These are phyloP conservation scores for Micromesistius poutassou DNA, from an alignment of 2,797 vertebrate genomes.

Conservation along the genomic window DNA sequence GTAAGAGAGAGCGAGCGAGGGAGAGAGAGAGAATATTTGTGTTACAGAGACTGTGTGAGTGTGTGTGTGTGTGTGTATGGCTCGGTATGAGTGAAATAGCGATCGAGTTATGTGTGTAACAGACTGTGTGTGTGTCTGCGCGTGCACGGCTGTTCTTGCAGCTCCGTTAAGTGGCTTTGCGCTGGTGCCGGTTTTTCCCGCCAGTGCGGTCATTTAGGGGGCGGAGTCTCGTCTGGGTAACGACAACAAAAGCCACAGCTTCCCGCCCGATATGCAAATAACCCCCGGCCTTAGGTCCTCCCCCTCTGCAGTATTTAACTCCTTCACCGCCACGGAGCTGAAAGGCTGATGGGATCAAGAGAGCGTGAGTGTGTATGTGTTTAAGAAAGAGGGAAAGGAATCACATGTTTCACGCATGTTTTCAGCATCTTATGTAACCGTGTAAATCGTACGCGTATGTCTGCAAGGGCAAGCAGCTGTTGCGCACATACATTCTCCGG, in stretches of 20 bases:
- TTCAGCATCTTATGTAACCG: constrained; percentile 41
- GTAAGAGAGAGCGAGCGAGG: too few species aligned
- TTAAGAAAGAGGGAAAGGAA: not conserved
- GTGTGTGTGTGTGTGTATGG: constrained; percentile 17
- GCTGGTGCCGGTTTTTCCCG: constrained; percentile 67
- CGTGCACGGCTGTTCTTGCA: constrained; percentile 1
- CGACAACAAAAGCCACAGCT: constrained; percentile 59
- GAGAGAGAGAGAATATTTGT: not conserved
- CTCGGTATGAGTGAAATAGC: constrained; percentile 13
- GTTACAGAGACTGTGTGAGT: not conserved
- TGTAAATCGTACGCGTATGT: constrained; percentile 36
- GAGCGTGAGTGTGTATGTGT: not conserved
- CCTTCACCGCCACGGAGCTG: constrained; percentile 38
- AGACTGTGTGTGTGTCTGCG: constrained; percentile 14
- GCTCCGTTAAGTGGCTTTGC: constrained; percentile 45
- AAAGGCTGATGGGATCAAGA: not conserved
- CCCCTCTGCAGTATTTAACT: constrained; percentile 58
- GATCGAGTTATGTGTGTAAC: constrained; percentile 15
- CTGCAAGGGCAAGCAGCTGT: constrained; percentile 39
- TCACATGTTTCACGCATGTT: constrained; percentile 38
- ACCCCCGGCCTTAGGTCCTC: constrained; percentile 2
- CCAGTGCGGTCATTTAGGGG: constrained; percentile 69
- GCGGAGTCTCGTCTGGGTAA: constrained; percentile 51
- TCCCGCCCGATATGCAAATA: constrained; percentile 68
- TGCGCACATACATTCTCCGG: constrained; percentile 16